Conservation (phyloP, 2,113 vertebrate genomes). For the Macroglossus sobrinus region DNA sequence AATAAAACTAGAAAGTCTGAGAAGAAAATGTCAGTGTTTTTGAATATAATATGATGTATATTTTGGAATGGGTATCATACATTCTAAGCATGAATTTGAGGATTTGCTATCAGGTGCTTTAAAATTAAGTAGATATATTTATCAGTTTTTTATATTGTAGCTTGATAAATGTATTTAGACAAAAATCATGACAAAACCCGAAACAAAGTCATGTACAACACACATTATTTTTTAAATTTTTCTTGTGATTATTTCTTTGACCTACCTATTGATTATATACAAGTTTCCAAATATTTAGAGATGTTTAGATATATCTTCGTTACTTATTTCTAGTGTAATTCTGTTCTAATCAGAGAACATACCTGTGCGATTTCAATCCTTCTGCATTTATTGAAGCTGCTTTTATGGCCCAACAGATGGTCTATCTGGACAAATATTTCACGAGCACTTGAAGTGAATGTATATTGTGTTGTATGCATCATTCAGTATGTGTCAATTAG, state of each 20-base stretch:
- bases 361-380: background rate
- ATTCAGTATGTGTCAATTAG: background rate
- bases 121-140: background rate
- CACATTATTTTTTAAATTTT: background rate
- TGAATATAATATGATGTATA: background rate
- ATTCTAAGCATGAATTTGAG: background rate
- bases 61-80: background rate
- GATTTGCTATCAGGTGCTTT: background rate
- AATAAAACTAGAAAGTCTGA: background rate
- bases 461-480: background rate
- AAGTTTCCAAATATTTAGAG: background rate
- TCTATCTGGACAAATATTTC: background rate
- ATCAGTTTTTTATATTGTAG: background rate
- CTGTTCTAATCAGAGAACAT: background rate
- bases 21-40: background rate
- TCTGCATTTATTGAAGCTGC: background rate
- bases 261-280: background rate
- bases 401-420: background rate
- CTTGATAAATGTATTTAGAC: background rate
- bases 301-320: background rate
- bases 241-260: background rate
- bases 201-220: background rate
- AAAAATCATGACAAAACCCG: background rate
- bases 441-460: background rate
- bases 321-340: background rate